Conservation (phyloP, 2,113 vertebrate genomes). For the Bettongia penicillata region DNA sequence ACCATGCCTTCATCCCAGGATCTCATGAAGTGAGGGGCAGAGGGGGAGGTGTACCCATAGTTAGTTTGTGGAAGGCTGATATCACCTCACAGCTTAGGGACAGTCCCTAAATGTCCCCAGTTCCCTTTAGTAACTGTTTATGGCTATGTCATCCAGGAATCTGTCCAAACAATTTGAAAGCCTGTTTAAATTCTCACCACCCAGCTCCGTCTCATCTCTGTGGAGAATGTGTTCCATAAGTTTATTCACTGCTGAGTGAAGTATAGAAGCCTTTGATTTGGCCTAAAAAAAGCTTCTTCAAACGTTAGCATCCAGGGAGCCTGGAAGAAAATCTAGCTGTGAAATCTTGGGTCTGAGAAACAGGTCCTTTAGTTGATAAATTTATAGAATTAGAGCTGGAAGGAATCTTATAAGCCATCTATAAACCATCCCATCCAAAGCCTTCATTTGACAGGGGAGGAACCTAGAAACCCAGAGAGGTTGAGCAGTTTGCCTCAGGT, state of each 20-base stretch:
- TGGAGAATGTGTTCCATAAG: not conserved
- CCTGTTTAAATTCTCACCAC: not conserved
- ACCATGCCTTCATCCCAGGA: not conserved
- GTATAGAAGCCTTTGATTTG: not conserved
- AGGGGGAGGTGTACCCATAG: not conserved
- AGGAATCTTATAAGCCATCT: not conserved
- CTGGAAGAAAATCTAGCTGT: not conserved
- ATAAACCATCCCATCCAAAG: not conserved
- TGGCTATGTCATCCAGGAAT: not conserved
- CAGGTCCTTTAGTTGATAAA: not conserved
- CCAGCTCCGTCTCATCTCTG: not conserved
- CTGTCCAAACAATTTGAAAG: not conserved
- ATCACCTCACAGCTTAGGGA: not conserved
- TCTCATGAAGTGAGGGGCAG: not conserved
- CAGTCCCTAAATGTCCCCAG: not conserved
- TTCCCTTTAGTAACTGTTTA: not conserved
- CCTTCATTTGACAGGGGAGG: not conserved
- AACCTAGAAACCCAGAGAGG: not conserved
- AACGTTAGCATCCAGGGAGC: not conserved
- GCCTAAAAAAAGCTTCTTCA: not conserved
- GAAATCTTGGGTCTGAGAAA: not conserved
- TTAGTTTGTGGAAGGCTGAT: not conserved
- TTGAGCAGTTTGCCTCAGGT: not conserved
- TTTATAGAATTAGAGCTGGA: not conserved
- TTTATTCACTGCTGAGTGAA: not conserved